Evolutionary conservation across 2,113 vertebrate species (phyloP).

Genomic region (Anolis sagrei): DNA sequence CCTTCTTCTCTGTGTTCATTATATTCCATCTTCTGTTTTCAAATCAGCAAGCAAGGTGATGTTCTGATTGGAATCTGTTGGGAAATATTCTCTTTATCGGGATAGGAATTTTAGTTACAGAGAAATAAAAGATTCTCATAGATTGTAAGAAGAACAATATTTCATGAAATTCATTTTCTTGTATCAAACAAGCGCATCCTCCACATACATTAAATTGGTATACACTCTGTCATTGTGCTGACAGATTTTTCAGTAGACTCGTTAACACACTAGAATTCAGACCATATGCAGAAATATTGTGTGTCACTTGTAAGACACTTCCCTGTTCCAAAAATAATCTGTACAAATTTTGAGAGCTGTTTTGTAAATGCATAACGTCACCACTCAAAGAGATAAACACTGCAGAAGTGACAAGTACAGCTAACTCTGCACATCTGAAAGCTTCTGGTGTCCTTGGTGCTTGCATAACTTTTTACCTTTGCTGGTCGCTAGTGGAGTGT

Average conservation of each 20-base stretch:
- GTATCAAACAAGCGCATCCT: background rate
- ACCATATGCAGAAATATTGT: background rate
- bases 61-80: background rate
- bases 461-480: background rate
- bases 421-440: constrained; percentile 1
- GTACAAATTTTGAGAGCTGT: background rate
- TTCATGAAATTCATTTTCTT: background rate
- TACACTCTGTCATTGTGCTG: background rate
- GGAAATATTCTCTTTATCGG: background rate
- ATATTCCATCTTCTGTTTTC: background rate
- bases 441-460: constrained; percentile 17
- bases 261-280: background rate
- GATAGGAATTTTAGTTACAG: background rate
- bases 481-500: background rate
- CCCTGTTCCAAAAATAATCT: constrained; percentile 1
- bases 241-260: background rate
- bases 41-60: background rate
- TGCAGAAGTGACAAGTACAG: constrained; percentile 27
- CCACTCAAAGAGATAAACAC: constrained; percentile 5
- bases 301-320: background rate
- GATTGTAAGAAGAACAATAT: background rate
- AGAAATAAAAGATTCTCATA: background rate
- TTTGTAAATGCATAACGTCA: constrained; percentile 10
- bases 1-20: background rate
- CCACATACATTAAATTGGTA: background rate